Base-by-base conservation (phyloP, 2,888 invertebrate genomes). In the Dione vanillae region DNA sequence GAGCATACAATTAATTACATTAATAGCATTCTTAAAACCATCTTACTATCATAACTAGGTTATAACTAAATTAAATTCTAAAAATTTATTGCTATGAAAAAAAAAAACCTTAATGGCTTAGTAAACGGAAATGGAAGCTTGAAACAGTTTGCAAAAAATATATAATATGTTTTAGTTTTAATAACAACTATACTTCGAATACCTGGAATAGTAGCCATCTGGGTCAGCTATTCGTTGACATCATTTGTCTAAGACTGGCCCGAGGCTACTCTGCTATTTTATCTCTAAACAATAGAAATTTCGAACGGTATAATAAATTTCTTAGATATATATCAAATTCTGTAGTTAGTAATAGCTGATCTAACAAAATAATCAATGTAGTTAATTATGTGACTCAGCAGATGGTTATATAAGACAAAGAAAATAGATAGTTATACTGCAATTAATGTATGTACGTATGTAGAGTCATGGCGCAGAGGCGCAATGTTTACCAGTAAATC, bases 141-240 rank as follows among this genome's bases (percentile, higher is more conserved):
- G 27, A 27, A 27, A 27, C 27, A 3, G 27, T 27, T 27, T 27
- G 5, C 5, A 47, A 47, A 47, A 19, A 47, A 3, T 10, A 16
- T 16, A 47, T 47, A 47, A 47, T 19, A 16, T 10, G 9, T 52
- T 61, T 67, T 19, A 12, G 9, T 35, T n/a, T 11, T 61, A 64
- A 64, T 27, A 27, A 27, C 27, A 68, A 43, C 12, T 11, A 6
- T 16, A 45, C 35, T 54, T 58, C 47, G 52, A 40, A 56, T 69
- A 65, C 69, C 71, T 49, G 65, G 69, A 69, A 69, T 41, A n/a
- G 58, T 20, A 58, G 45, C 40, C 56, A 69, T 71, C 49, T 65
- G 49, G 71, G 71, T 69, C 71, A 71, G 52, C 51, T 65, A 69
- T 65, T 69, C 54, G 54, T 43, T 40, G 52, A 69, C 54, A 69